These are phyloP conservation scores for Diogma glabrata DNA, from an alignment of 2,888 invertebrate species.

Conservation along the genomic window DNA sequence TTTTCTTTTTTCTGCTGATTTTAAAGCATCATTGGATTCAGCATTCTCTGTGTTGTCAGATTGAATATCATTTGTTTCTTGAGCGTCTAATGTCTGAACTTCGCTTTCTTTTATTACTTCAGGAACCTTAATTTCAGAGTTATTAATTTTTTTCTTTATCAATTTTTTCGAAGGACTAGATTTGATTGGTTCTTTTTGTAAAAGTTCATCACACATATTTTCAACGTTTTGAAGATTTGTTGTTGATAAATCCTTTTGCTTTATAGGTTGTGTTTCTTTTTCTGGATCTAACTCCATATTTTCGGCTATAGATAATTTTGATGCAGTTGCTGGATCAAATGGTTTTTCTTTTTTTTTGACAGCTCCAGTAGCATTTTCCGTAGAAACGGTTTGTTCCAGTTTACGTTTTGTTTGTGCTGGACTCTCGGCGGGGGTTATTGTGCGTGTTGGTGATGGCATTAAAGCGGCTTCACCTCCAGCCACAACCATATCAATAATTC, in stretches of 20 bases:
- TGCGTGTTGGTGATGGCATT: slow-evolving; percentile 49
- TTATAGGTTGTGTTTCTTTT: slow-evolving; percentile 6
- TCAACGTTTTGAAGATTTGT: slow-evolving; percentile 29
- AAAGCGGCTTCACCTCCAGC: slow-evolving; percentile 40
- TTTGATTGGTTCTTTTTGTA: not conserved
- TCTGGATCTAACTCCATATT: slow-evolving; percentile 21
- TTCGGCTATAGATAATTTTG: slow-evolving; percentile 18
- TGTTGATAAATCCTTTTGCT: not conserved
- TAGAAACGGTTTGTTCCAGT: slow-evolving; percentile 61
- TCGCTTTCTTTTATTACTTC: slow-evolving; percentile 21
- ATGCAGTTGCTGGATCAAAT: slow-evolving; percentile 19
- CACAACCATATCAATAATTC: slow-evolving; percentile 56
- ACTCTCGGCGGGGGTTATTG: slow-evolving; percentile 38
- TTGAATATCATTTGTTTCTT: slow-evolving; percentile 15
- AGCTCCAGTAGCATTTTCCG: slow-evolving; percentile 44
- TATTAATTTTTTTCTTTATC: slow-evolving; percentile 8
- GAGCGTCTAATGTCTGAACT: not conserved
- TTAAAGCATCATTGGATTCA: slow-evolving; percentile 21
- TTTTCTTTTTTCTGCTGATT: slow-evolving; percentile 47
- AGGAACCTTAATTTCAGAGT: not conserved
- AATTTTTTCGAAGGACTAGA: slow-evolving; percentile 11
- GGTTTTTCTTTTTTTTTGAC: slow-evolving; percentile 54
- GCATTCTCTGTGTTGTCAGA: slow-evolving; percentile 18
- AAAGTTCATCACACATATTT: slow-evolving; percentile 29
- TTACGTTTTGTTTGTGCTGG: slow-evolving; percentile 57